These are phyloP conservation scores for Endomychus coccineus DNA, from an alignment of 2,888 invertebrate genomes.

Conservation along the genomic window DNA sequence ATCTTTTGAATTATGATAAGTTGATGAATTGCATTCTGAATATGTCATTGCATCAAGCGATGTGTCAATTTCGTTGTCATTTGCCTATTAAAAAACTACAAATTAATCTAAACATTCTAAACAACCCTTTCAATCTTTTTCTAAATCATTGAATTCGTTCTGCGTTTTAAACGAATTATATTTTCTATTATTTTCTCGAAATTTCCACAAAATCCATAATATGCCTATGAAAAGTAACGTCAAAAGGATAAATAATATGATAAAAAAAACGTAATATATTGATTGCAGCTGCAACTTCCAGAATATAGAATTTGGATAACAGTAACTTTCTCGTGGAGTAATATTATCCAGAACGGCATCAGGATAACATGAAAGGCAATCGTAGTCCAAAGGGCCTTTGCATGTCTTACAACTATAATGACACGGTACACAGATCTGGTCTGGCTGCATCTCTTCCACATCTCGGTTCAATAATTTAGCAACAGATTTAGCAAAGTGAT, in stretches of 20 bases:
- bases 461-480: constrained; percentile 19
- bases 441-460: constrained; percentile 21
- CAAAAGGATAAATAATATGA: constrained; percentile 13
- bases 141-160: constrained; percentile 6
- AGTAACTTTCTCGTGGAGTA: constrained; percentile 37
- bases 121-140: constrained; percentile 8
- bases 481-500: constrained; percentile 32
- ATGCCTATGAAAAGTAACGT: constrained; percentile 12
- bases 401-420: constrained; percentile 71
- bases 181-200: constrained; percentile 6
- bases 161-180: constrained; percentile 7
- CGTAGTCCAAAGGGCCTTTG: constrained; percentile 59
- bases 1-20: no score
- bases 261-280: constrained; percentile 12
- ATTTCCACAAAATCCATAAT: constrained; percentile 13
- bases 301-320: constrained; percentile 34
- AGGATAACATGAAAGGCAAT: constrained; percentile 60
- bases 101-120: background rate
- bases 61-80: no score
- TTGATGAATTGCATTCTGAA: no score
- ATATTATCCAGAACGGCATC: constrained; percentile 53
- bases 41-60: no score
- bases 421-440: constrained; percentile 43
- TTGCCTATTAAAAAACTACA: no score
- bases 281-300: constrained; percentile 13